Base-by-base conservation (phyloP, 2,888 invertebrate genomes). In the Platerodrilus igneus region DNA sequence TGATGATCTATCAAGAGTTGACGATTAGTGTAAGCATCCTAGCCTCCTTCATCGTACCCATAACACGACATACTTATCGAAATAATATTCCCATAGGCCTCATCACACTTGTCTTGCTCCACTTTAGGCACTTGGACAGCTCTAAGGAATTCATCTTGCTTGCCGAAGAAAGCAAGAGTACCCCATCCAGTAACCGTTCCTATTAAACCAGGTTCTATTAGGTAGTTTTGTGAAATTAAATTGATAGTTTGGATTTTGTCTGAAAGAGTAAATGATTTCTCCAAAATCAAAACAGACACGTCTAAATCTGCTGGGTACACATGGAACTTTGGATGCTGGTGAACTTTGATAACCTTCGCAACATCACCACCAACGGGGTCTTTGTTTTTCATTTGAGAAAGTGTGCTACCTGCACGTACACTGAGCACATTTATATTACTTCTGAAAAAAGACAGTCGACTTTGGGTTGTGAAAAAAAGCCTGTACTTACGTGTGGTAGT, bases 131-230 rank as follows among this genome's bases (percentile, higher is more conserved):
- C 25, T 7, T 22, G 8, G 1, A 30, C 34, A 13, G 18, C 22
- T 19, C 9, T 22, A 5, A 40, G n/a, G 2, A 7, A 8, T 6
- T 4, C 6, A 3, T 22, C 6, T n/a, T 5, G 4, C 9, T 11
- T 1, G 3, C 39, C 34, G 6, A 14, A 7, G 8, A 10, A 10
- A 0, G 15, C 4, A n/a, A 11, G n/a, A 6, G 13, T 11, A 4
- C 34, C 39, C 27, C 21, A 40, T 15, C 39, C 39, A 3, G 14
- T 18, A 14, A 28, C 22, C 4, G 22, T 23, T 6, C 17, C 34
- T 2, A 15, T 0, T 2, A 18, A 14, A 8, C 39, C 39, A 7
- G 6, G 5, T 9, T 18, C 13, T 14, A 23, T 10, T 3, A 10
- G 10, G 1, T 5, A 8, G 4, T 14, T 17, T 14, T n/a, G 5